These are phyloP conservation scores for Metridium senile DNA, from an alignment of 92 coral and sea anemone genomes.

Conservation along the genomic window DNA sequence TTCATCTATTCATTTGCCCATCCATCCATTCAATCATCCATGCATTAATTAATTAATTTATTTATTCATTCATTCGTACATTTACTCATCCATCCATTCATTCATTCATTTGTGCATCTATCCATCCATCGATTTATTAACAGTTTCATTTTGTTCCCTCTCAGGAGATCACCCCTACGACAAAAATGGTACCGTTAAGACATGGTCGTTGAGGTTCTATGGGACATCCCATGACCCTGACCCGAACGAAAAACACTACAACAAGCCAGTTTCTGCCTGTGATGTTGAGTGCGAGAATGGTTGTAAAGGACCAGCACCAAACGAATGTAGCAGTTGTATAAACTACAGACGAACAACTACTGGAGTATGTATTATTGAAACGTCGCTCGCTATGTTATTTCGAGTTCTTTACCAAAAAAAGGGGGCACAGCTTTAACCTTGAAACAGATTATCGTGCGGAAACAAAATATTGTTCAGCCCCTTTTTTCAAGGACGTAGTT, in stretches of 20 bases:
- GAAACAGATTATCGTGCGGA: too few species aligned
- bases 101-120: not conserved
- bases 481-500: too few species aligned
- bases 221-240: conserved; percentile 76
- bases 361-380: conserved; percentile 58
- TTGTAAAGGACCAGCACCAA: conserved; percentile 83
- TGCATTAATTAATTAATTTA: not conserved
- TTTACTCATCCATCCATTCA: not conserved
- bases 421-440: not conserved
- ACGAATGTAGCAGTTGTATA: conserved; percentile 75
- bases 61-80: not conserved
- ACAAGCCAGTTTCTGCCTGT: conserved; percentile 79
- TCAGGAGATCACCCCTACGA: not conserved
- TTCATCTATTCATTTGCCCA: not conserved
- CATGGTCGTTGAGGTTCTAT: conserved; percentile 77
- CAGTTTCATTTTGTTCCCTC: not conserved
- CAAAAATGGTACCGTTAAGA: conserved; percentile 56
- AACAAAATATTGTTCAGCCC: too few species aligned
- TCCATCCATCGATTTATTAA: not conserved
- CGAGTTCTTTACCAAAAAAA: not conserved
- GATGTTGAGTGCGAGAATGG: conserved; percentile 81
- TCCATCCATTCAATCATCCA: not conserved
- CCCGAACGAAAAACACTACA: conserved; percentile 27
- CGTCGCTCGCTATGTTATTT: too few species aligned
- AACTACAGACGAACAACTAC: conserved; percentile 66